These are phyloP conservation scores for Nematolebias whitei DNA, from an alignment of 2,113 vertebrate genomes.

Conservation along the genomic window DNA sequence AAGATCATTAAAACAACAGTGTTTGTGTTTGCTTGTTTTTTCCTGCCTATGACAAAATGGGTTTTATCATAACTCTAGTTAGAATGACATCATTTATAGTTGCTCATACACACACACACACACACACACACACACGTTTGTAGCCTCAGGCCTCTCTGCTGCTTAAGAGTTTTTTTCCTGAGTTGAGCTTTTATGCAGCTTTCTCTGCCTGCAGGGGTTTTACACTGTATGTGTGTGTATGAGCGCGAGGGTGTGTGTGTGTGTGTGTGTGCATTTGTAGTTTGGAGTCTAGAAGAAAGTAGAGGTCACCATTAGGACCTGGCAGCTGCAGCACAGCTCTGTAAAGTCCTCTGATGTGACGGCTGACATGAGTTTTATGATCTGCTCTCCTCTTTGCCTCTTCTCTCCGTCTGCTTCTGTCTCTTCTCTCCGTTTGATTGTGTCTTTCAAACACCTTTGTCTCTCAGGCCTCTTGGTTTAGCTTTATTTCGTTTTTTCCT, in stretches of 20 bases:
- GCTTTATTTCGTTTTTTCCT: slow-evolving; percentile 2
- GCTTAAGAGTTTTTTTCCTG: slow-evolving; percentile 52
- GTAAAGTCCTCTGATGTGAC: slow-evolving; percentile 22
- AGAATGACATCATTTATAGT: slow-evolving; percentile 56
- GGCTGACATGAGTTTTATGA: slow-evolving; percentile 53
- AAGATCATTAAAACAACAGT: slow-evolving; percentile 24
- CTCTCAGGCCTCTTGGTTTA: slow-evolving; percentile 23
- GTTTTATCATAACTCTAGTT: slow-evolving; percentile 48
- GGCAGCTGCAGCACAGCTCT: slow-evolving; percentile 23
- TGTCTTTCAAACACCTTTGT: slow-evolving; percentile 46
- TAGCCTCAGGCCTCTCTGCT: slow-evolving; percentile 54
- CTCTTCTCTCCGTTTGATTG: slow-evolving; percentile 51
- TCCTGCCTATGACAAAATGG: slow-evolving; percentile 30
- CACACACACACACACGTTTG: slow-evolving; percentile 8
- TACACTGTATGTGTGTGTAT: neutral
- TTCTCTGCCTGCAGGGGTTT: slow-evolving; percentile 41
- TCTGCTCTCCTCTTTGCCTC: slow-evolving; percentile 27
- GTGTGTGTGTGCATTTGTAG: neutral
- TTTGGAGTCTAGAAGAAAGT: slow-evolving; percentile 2
- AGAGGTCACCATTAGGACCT: slow-evolving; percentile 33
- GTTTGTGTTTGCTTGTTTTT: slow-evolving; percentile 26
- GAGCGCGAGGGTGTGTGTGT: neutral
- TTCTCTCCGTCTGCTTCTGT: slow-evolving; percentile 31
- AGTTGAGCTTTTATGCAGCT: slow-evolving; percentile 53
- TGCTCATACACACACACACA: neutral